Percentiles rank a stretch among this genome's conserved stretches.
Evolutionary conservation across 2,888 invertebrate genomes (phyloP).

Genomic region (Drosophila buzzatii): DNA sequence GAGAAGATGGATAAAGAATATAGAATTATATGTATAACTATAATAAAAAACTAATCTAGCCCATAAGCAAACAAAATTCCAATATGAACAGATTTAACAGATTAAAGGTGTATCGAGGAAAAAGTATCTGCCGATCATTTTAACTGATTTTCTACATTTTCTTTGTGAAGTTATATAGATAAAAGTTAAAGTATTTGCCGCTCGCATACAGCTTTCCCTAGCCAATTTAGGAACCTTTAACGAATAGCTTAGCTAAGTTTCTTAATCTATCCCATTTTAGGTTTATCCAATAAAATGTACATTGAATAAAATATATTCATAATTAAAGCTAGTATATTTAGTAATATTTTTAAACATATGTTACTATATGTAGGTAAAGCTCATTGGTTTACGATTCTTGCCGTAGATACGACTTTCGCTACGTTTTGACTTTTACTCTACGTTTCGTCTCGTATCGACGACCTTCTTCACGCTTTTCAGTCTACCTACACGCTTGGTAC

Average conservation of each 20-base stretch:
- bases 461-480: slow-evolving; percentile 20
- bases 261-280: neutral
- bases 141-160: neutral
- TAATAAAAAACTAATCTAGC: too few relatives aligned
- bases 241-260: neutral
- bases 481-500: slow-evolving; percentile 27
- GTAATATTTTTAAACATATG: neutral
- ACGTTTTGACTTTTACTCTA: slow-evolving; percentile 4
- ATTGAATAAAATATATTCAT: neutral
- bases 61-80: too few relatives aligned
- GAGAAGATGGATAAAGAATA: too few relatives aligned
- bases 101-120: too few relatives aligned
- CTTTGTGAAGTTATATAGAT: neutral
- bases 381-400: slow-evolving; percentile 23
- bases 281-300: neutral
- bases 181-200: neutral
- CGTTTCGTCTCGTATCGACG: slow-evolving; percentile 23
- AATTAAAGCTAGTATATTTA: neutral
- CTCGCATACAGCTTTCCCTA: neutral
- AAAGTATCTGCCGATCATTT: too few relatives aligned
- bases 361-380: slow-evolving; percentile 11
- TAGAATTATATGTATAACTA: too few relatives aligned
- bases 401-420: slow-evolving; percentile 19
- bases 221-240: neutral
- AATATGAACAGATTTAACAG: too few relatives aligned